phyloP scores from a whole-genome alignment of 2,797 vertebrate genomes.

The Smutsia temminckii region DNA sequence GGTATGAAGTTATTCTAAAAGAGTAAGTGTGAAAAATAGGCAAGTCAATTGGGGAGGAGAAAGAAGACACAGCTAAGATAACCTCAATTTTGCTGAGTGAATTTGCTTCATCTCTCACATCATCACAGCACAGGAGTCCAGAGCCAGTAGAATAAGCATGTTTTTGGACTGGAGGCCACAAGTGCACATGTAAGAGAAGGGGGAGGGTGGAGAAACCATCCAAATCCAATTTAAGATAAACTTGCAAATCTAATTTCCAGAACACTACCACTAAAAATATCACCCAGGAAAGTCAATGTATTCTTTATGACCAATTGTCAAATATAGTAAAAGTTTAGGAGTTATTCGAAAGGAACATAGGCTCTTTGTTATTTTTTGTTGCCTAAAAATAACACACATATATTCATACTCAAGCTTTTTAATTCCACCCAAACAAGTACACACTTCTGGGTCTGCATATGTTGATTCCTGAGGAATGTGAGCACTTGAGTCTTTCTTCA shows the following conservation, averaged over 20 bases:
- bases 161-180: not conserved
- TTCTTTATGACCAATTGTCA: not conserved
- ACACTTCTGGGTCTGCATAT: not conserved
- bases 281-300: not conserved
- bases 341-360: not conserved
- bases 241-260: not conserved
- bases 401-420: not conserved
- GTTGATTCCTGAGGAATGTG: not conserved
- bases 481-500: not conserved
- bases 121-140: not conserved
- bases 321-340: not conserved
- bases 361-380: not conserved
- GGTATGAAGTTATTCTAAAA: not conserved
- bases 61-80: not conserved
- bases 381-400: not conserved
- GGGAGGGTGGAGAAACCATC: not conserved
- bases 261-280: not conserved
- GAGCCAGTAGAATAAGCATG: not conserved
- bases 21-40: not conserved
- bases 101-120: not conserved
- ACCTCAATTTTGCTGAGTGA: not conserved
- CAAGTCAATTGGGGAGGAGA: not conserved
- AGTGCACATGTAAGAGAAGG: too few relatives aligned
- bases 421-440: not conserved
- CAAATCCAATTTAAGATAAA: slow-evolving; percentile 7